Conservation (phyloP, 2,797 vertebrate species). For the Leucoraja ocellata region DNA sequence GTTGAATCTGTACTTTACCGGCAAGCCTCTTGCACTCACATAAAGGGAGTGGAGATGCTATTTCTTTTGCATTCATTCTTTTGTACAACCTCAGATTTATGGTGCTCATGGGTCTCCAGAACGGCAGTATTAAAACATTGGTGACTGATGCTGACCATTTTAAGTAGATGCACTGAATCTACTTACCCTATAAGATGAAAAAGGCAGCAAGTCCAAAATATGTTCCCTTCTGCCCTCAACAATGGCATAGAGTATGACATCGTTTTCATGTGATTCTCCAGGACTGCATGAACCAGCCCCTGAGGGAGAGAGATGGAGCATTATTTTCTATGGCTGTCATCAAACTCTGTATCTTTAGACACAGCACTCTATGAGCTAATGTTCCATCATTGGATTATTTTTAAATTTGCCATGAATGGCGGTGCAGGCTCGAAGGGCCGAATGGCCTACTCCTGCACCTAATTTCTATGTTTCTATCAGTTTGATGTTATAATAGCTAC, state of each 20-base stretch:
- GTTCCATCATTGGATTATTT: not conserved
- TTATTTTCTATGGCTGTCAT: not conserved
- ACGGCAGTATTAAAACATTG: not conserved
- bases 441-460: too few species aligned
- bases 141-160: not conserved
- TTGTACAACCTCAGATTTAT: not conserved
- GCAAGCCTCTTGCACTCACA: not conserved
- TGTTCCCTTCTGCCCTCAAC: conserved; percentile 76
- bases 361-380: not conserved
- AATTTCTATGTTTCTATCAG: too few species aligned
- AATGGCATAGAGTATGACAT: conserved; percentile 76
- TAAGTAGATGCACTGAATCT: not conserved
- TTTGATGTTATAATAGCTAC: not conserved
- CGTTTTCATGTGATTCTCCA: conserved; percentile 82
- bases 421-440: too few species aligned
- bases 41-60: not conserved
- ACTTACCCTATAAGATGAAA: conserved; percentile 83
- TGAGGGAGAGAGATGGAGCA: conserved; percentile 48
- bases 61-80: not conserved
- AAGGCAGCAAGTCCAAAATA: conserved; percentile 78
- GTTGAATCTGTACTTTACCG: not conserved
- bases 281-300: conserved; percentile 80
- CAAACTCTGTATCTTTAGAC: not conserved
- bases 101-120: not conserved
- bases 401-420: not conserved